phyloP scores from a whole-genome alignment of 2,797 vertebrate species.

The Odontamblyopus lacepedii region DNA sequence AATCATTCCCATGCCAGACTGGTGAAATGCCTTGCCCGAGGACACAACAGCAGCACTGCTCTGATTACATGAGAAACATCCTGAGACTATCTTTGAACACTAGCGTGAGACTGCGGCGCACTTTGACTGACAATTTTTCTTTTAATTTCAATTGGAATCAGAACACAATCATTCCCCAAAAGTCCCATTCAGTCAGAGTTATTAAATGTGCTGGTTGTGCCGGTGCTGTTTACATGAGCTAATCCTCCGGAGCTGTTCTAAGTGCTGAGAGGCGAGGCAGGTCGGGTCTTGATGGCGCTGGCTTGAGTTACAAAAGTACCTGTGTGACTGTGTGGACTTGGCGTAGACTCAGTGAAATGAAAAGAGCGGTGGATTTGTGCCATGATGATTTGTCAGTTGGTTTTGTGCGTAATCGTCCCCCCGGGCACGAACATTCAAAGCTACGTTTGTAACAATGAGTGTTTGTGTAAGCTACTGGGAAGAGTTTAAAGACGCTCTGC shows the following conservation, averaged over 20 bases:
- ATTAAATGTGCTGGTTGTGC: constrained; percentile 29
- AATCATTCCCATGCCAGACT: no score
- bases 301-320: constrained; percentile 33
- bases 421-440: constrained; percentile 14
- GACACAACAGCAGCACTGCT: no score
- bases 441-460: constrained; percentile 8
- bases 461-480: constrained; percentile 11
- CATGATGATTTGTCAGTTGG: constrained; percentile 51
- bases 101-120: neutral
- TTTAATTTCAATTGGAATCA: constrained; percentile 1
- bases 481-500: neutral
- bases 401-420: constrained; percentile 10
- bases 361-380: constrained; percentile 47
- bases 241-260: constrained; percentile 52
- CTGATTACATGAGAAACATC: no score
- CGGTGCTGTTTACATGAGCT: constrained; percentile 35
- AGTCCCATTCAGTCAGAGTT: constrained; percentile 45
- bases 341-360: constrained; percentile 25
- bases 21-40: no score
- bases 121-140: constrained; percentile 9
- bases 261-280: constrained; percentile 30
- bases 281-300: constrained; percentile 44
- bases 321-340: constrained; percentile 48
- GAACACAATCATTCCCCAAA: constrained; percentile 3
- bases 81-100: no score